phyloP scores from a whole-genome alignment of 1,140 invertebrate genomes.

The Bombus consobrinus region DNA sequence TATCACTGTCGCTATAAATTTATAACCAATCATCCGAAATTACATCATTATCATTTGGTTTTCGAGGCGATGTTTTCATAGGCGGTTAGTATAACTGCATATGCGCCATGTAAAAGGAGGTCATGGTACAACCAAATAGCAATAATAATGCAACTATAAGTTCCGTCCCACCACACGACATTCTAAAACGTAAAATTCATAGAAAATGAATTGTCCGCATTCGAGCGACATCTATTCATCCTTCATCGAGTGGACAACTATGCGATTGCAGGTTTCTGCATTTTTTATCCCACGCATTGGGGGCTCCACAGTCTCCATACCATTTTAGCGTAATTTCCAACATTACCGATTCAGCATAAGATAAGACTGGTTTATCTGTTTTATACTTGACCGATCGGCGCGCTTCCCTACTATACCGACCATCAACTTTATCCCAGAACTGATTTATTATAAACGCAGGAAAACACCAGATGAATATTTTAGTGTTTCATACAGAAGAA shows the following conservation, averaged over 20 bases:
- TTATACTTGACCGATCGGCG: no score
- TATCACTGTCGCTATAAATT: not conserved
- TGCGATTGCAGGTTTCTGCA: not conserved
- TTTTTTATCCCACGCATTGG: not conserved
- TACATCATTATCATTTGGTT: conserved; percentile 71
- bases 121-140: conserved; percentile 82
- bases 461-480: no score
- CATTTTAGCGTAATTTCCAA: not conserved
- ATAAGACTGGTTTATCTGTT: no score
- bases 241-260: not conserved
- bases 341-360: not conserved
- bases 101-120: conserved; percentile 79
- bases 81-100: conserved; percentile 79
- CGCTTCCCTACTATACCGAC: no score
- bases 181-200: conserved; percentile 67
- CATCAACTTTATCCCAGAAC: no score
- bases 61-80: conserved; percentile 80
- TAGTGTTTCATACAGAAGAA: no score
- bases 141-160: conserved; percentile 79
- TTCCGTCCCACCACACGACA: conserved; percentile 60
- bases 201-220: not conserved
- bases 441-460: no score
- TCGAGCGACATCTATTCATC: not conserved
- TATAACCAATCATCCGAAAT: conserved; percentile 41
- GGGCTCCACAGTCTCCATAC: not conserved